These are phyloP conservation scores for Psittacula derbiana DNA, from an alignment of 2,797 vertebrate species.

Conservation along the genomic window DNA sequence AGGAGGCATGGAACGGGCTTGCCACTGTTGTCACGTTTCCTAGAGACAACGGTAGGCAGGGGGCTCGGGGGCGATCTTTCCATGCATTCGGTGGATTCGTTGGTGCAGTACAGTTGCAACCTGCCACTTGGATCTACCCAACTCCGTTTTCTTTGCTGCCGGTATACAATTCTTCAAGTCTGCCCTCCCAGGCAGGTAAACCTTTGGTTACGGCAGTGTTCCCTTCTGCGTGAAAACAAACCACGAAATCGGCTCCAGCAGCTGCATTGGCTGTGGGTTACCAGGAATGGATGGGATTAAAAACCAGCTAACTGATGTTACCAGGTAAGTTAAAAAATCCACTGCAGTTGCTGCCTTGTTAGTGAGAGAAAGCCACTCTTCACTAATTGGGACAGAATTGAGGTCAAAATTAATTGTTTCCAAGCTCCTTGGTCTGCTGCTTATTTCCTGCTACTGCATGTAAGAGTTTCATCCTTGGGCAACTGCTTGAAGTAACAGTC, in stretches of 20 bases:
- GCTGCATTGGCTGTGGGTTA: background rate
- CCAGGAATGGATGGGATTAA: background rate
- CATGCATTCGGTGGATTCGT: background rate
- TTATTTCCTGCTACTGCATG: background rate
- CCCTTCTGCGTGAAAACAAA: background rate
- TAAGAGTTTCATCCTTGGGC: background rate
- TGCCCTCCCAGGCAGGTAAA: background rate
- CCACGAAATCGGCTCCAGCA: accelerated
- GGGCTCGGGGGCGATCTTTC: background rate
- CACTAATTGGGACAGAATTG: background rate
- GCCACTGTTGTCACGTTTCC: background rate
- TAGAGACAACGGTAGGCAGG: background rate
- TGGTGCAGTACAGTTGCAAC: background rate
- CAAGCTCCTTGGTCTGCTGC: accelerated
- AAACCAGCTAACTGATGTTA: background rate
- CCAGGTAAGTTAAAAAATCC: background rate
- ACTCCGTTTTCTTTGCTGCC: accelerated
- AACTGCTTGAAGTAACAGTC: background rate
- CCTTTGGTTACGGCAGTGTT: background rate
- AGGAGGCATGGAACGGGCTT: background rate
- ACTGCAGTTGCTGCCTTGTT: background rate
- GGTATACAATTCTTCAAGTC: accelerated
- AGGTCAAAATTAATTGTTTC: background rate
- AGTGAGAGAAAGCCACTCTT: background rate
- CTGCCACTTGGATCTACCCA: accelerated